These are phyloP conservation scores for Chelidonichthys spinosus DNA, from an alignment of 2,797 vertebrate genomes.

Conservation along the genomic window DNA sequence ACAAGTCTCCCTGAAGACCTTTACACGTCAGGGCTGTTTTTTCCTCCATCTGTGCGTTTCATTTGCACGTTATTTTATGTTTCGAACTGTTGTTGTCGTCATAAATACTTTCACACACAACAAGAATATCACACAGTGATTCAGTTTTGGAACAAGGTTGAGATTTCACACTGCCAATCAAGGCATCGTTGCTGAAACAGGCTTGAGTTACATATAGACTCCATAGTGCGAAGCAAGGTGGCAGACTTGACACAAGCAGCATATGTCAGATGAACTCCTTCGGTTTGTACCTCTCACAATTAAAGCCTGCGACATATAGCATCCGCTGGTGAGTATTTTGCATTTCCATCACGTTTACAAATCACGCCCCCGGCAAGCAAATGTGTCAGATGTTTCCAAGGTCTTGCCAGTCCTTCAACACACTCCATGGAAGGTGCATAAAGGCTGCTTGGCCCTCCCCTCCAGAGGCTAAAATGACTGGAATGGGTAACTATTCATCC, in stretches of 20 bases:
- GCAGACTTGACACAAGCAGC: no score
- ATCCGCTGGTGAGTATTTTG: no score
- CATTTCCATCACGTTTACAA: no score
- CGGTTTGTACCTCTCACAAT: no score
- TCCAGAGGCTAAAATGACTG: slow-evolving; percentile 5
- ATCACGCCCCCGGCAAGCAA: neutral
- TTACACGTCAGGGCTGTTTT: neutral
- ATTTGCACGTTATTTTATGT: neutral
- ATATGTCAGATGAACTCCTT: no score
- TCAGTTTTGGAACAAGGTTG: neutral
- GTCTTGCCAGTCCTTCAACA: slow-evolving; percentile 1
- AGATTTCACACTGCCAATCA: neutral
- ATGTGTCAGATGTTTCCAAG: neutral
- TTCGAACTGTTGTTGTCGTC: neutral
- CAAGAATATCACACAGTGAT: neutral
- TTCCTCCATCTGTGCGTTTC: neutral
- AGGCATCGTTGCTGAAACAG: neutral
- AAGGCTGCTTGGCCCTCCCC: neutral
- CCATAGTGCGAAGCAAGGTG: no score
- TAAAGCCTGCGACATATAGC: no score
- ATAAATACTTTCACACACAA: neutral
- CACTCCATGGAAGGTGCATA: neutral
- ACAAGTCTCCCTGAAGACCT: neutral
- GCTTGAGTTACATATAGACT: neutral
- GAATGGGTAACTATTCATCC: slow-evolving; percentile 25